A percentile compares a stretch with the other conserved stretches of the same genome.
These are phyloP conservation scores for Indicator maculatus DNA, from an alignment of 2,113 vertebrate species.

Conservation along the genomic window DNA sequence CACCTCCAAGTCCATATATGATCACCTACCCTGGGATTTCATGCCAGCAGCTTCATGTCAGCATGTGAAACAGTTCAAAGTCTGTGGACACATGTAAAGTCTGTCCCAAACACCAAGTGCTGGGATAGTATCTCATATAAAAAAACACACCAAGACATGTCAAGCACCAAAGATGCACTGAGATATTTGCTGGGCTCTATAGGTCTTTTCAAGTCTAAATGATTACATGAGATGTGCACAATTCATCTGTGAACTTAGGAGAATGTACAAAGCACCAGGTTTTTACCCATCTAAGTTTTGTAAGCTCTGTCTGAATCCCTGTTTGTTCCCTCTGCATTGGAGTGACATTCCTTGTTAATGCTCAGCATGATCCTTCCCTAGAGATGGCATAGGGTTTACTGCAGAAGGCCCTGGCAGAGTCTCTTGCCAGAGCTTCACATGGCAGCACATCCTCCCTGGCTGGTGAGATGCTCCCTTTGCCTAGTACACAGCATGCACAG, in stretches of 20 bases:
- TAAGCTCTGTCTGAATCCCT: background rate
- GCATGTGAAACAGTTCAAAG: background rate
- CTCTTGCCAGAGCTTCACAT: background rate
- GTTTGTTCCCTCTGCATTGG: background rate
- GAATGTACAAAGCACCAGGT: background rate
- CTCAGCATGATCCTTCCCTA: background rate
- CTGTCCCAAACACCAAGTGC: accelerated
- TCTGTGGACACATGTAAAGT: background rate
- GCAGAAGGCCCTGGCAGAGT: background rate
- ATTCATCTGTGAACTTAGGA: background rate
- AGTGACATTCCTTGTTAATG: background rate
- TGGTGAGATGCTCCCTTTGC: background rate
- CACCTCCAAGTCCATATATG: background rate
- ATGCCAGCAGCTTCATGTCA: background rate
- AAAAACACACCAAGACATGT: background rate
- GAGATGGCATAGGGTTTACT: background rate
- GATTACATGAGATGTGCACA: background rate
- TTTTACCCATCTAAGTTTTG: background rate
- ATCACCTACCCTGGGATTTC: background rate
- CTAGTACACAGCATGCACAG: background rate
- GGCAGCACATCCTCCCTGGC: background rate
- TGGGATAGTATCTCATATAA: background rate
- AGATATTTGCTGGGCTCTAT: accelerated
- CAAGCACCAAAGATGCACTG: background rate
- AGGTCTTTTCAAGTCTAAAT: background rate